Conservation (phyloP, 2,888 invertebrate genomes). For the Xylota sylvarum region DNA sequence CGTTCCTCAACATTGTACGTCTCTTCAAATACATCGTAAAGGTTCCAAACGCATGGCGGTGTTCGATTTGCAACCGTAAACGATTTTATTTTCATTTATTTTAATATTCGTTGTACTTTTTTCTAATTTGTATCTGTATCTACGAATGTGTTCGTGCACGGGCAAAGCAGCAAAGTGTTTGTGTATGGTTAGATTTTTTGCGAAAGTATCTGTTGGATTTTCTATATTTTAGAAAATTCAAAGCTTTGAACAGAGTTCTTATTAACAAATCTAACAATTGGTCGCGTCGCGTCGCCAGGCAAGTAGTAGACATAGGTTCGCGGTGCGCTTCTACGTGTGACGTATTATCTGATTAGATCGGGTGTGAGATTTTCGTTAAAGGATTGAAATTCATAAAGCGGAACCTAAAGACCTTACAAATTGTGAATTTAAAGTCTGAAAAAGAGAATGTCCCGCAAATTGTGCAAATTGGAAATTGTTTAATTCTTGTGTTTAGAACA, state of each 20-base stretch:
- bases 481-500: neutral
- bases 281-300: constrained; percentile 73
- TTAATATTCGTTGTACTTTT: constrained; percentile 32
- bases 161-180: constrained; percentile 19
- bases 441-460: neutral
- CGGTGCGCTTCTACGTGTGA: constrained; percentile 51
- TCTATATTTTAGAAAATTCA: constrained; percentile 54
- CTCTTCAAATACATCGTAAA: constrained; percentile 51
- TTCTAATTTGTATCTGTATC: constrained; percentile 60
- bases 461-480: neutral
- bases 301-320: constrained; percentile 64
- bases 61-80: constrained; percentile 54
- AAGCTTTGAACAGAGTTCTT: constrained; percentile 72
- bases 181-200: constrained; percentile 45
- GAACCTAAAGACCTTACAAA: neutral
- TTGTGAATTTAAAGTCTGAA: constrained; percentile 1
- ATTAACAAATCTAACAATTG: constrained; percentile 75
- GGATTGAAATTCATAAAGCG: constrained; percentile 21
- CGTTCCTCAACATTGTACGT: constrained; percentile 61
- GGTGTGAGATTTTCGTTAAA: constrained; percentile 26
- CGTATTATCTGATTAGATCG: constrained; percentile 38
- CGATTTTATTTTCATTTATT: constrained; percentile 37
- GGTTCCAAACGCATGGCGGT: constrained; percentile 45
- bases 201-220: constrained; percentile 68
- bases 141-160: constrained; percentile 47